phyloP scores from a whole-genome alignment of 2,113 vertebrate genomes.

The Scomber japonicus region DNA sequence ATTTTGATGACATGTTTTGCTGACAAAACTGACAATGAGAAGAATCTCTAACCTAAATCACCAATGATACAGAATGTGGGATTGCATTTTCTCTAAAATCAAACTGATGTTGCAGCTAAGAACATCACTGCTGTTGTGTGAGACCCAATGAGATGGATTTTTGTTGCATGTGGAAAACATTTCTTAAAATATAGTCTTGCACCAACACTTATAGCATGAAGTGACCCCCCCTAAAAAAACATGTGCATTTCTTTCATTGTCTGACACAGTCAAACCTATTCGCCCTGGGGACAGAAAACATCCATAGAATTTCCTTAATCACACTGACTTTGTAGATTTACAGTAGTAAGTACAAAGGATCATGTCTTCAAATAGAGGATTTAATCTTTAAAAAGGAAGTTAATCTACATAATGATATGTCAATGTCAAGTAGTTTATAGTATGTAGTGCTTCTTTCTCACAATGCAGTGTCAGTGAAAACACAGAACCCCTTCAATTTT shows the following conservation, averaged over 20 bases:
- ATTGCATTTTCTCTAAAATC: conserved; percentile 30
- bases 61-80: conserved; percentile 46
- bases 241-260: conserved; percentile 48
- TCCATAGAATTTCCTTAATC: conserved; percentile 57
- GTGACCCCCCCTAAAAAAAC: neutral
- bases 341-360: conserved; percentile 9
- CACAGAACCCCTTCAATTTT: neutral
- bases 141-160: conserved; percentile 28
- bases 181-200: conserved; percentile 34
- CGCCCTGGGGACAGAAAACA: conserved; percentile 31
- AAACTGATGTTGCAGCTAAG: conserved; percentile 21
- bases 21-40: conserved; percentile 35
- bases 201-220: conserved; percentile 1
- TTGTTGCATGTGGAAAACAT: conserved; percentile 30
- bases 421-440: neutral
- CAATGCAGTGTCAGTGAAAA: conserved; percentile 19
- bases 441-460: neutral
- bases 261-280: conserved; percentile 42
- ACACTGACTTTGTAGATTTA: conserved; percentile 42
- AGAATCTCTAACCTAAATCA: conserved; percentile 29
- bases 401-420: neutral
- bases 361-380: conserved; percentile 25
- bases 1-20: conserved; percentile 29
- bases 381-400: conserved; percentile 7
- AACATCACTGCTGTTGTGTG: conserved; percentile 10